A percentile compares a stretch with the other conserved stretches of the same genome.
phyloP scores from a whole-genome alignment of 2,797 vertebrate genomes.

The Epinephelus malabaricus region DNA sequence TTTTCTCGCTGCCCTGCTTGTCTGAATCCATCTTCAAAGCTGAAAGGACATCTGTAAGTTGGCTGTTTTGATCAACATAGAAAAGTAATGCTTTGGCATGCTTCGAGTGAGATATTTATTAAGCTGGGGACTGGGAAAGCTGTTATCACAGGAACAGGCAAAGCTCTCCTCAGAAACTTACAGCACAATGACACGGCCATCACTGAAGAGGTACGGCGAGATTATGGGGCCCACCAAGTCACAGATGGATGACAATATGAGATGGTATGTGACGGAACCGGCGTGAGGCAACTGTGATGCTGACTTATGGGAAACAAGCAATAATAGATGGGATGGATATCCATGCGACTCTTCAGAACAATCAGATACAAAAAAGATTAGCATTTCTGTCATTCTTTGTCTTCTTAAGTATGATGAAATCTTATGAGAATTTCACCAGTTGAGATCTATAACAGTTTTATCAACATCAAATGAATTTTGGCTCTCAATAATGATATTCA shows the following conservation, averaged over 20 bases:
- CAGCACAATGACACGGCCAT: slow-evolving; percentile 83
- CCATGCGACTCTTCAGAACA: slow-evolving; percentile 71
- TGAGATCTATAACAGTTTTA: slow-evolving; percentile 12
- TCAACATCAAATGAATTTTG: background rate
- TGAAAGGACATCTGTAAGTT: slow-evolving; percentile 98
- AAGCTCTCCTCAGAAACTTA: slow-evolving; percentile 84
- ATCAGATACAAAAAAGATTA: slow-evolving; percentile 39
- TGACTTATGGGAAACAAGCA: slow-evolving; percentile 81
- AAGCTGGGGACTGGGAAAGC: slow-evolving; percentile 77
- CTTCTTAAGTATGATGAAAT: background rate
- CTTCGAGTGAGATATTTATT: slow-evolving; percentile 52
- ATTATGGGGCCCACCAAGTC: slow-evolving; percentile 83
- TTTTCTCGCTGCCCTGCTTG: slow-evolving; percentile 85
- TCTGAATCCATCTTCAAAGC: slow-evolving; percentile 97
- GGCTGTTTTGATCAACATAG: slow-evolving; percentile 85
- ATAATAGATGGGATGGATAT: slow-evolving; percentile 77
- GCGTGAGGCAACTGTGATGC: slow-evolving; percentile 81
- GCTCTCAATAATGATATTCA: background rate
- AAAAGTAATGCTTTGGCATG: slow-evolving; percentile 71
- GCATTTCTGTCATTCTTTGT: slow-evolving; percentile 76
- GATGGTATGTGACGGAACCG: slow-evolving; percentile 81
- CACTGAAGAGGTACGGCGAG: slow-evolving; percentile 78
- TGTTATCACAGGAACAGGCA: slow-evolving; percentile 78
- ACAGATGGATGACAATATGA: slow-evolving; percentile 82
- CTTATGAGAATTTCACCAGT: slow-evolving; percentile 12